Evolutionary conservation across 2,113 vertebrate species (phyloP).

Genomic region (Chlamydotis undulata): DNA sequence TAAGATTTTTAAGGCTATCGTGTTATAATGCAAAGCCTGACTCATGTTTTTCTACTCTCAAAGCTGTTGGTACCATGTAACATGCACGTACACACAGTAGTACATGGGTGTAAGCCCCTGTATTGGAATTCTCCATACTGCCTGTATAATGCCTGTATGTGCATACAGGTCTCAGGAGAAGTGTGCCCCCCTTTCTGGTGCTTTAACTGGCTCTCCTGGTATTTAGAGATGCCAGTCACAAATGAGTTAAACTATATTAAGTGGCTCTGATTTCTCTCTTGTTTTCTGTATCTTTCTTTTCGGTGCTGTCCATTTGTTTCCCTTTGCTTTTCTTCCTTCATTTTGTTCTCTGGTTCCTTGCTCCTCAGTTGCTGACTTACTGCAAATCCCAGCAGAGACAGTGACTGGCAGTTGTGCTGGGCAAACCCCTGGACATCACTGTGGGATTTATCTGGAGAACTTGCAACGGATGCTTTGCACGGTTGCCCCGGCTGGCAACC

Average conservation of each 20-base stretch:
- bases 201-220: background rate
- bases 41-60: background rate
- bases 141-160: background rate
- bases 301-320: background rate
- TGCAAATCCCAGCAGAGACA: background rate
- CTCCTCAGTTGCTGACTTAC: background rate
- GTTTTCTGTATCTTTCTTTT: background rate
- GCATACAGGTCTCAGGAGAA: background rate
- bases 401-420: background rate
- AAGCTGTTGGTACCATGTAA: background rate
- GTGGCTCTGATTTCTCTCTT: background rate
- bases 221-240: background rate
- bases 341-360: background rate
- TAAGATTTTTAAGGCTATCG: fast-evolving
- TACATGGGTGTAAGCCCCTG: background rate
- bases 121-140: background rate
- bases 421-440: background rate
- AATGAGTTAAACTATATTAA: background rate
- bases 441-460: background rate
- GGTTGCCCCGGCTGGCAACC: background rate
- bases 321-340: background rate
- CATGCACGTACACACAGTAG: background rate
- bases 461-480: background rate
- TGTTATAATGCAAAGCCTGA: background rate
- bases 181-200: background rate